Percentiles rank a stretch among this genome's conserved stretches.
These are phyloP conservation scores for Neoseiulus cucumeris DNA, from an alignment of 1,140 invertebrate species.

Conservation along the genomic window DNA sequence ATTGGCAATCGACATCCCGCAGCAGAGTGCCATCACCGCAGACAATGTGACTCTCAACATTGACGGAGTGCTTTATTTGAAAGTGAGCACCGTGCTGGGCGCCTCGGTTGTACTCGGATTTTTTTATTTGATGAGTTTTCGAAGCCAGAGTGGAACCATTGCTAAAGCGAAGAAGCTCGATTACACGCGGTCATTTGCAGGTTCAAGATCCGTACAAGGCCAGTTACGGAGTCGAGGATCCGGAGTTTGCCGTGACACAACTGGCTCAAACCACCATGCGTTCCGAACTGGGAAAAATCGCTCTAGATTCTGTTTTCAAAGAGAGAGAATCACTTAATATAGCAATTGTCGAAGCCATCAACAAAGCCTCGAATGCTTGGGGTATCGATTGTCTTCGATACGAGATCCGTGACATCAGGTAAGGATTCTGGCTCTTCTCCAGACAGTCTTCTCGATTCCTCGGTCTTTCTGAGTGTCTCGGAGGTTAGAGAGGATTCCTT, in stretches of 20 bases:
- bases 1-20: constrained; percentile 96
- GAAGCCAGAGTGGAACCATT: no score
- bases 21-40: constrained; percentile 86
- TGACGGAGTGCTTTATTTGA: constrained; percentile 89
- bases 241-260: constrained; percentile 97
- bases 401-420: constrained; percentile 66
- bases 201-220: constrained; percentile 64
- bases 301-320: constrained; percentile 87
- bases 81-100: constrained; percentile 52
- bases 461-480: no score
- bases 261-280: constrained; percentile 97
- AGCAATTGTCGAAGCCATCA: constrained; percentile 85
- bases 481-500: neutral
- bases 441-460: no score
- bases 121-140: no score
- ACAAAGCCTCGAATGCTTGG: constrained; percentile 94
- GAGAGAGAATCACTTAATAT: constrained; percentile 89
- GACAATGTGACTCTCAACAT: constrained; percentile 92
- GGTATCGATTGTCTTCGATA: constrained; percentile 91
- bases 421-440: neutral
- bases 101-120: no score
- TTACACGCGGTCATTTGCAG: no score
- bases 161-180: no score
- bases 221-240: constrained; percentile 97
- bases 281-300: constrained; percentile 93